Evolutionary conservation across 2,113 vertebrate species (phyloP).

Genomic region (Leiothrix lutea): DNA sequence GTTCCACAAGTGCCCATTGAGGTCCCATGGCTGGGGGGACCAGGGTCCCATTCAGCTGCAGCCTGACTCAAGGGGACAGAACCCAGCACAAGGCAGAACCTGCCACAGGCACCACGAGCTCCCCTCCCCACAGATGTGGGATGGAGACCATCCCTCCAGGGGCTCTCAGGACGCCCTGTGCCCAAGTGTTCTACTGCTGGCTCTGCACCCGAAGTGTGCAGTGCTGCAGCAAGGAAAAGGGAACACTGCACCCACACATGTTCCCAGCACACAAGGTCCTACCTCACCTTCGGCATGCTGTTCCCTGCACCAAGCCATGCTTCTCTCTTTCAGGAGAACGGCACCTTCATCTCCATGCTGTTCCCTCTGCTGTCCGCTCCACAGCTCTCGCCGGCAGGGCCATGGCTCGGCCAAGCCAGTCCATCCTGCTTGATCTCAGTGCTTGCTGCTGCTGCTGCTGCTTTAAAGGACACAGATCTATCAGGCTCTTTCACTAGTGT

Average conservation of each 20-base stretch:
- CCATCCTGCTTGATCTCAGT: neutral
- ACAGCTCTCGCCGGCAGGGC: accelerated
- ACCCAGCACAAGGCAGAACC: neutral
- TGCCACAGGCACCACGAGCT: accelerated
- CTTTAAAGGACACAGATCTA: neutral
- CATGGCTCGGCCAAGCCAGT: accelerated
- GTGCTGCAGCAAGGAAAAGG: neutral
- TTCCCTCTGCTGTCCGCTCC: accelerated
- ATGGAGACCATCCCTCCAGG: accelerated
- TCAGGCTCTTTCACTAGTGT: neutral
- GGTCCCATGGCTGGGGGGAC: accelerated
- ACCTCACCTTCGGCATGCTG: accelerated
- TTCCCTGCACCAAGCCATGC: accelerated
- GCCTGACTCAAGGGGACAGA: accelerated
- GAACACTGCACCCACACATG: no score
- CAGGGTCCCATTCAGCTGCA: neutral
- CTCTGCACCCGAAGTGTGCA: accelerated
- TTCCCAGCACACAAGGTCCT: accelerated
- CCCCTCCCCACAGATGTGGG: neutral
- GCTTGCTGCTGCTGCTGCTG: neutral
- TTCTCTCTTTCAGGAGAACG: neutral
- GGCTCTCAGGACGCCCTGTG: neutral
- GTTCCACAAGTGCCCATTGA: accelerated
- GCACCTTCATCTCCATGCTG: accelerated
- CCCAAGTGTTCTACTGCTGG: accelerated